These are phyloP conservation scores for Buphagus erythrorhynchus DNA, from an alignment of 2,797 vertebrate species.

Conservation along the genomic window DNA sequence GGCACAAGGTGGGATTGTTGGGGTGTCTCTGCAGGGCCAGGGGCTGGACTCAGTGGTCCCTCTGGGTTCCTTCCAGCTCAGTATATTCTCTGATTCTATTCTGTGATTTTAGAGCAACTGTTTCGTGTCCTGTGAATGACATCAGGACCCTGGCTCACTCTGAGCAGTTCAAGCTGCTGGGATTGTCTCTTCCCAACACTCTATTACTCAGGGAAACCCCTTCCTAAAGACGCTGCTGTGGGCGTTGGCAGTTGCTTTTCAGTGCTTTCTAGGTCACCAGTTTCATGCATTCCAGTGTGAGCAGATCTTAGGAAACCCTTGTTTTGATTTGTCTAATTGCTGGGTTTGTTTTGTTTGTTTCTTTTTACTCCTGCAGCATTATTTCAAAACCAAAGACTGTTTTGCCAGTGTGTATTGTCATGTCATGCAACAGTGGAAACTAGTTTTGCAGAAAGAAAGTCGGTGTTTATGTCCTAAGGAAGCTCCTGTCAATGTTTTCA, in stretches of 20 bases:
- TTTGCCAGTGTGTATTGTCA: not conserved
- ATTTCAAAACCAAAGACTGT: slow-evolving; percentile 15
- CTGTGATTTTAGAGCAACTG: not conserved
- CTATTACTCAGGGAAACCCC: not conserved
- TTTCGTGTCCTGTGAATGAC: not conserved
- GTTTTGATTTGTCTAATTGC: slow-evolving; percentile 24
- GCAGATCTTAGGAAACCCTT: slow-evolving; percentile 33
- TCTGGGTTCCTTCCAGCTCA: not conserved
- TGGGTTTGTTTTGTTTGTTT: slow-evolving; percentile 8
- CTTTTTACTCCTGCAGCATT: not conserved
- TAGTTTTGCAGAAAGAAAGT: not conserved
- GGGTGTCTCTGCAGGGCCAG: not conserved
- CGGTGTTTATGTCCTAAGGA: not conserved
- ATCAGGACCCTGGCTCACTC: not conserved
- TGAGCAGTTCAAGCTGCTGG: not conserved
- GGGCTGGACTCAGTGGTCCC: rapidly evolving
- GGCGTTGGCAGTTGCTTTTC: not conserved
- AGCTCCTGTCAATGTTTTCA: not conserved
- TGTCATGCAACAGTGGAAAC: not conserved
- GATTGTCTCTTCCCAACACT: not conserved
- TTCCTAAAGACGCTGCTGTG: not conserved
- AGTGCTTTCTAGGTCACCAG: slow-evolving; percentile 36
- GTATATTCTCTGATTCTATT: not conserved
- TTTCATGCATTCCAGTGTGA: not conserved
- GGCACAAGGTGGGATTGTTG: not conserved